A percentile compares a stretch with the other conserved stretches of the same genome.
These are phyloP conservation scores for Felis chaus DNA, from an alignment of 2,113 vertebrate species.

Conservation along the genomic window DNA sequence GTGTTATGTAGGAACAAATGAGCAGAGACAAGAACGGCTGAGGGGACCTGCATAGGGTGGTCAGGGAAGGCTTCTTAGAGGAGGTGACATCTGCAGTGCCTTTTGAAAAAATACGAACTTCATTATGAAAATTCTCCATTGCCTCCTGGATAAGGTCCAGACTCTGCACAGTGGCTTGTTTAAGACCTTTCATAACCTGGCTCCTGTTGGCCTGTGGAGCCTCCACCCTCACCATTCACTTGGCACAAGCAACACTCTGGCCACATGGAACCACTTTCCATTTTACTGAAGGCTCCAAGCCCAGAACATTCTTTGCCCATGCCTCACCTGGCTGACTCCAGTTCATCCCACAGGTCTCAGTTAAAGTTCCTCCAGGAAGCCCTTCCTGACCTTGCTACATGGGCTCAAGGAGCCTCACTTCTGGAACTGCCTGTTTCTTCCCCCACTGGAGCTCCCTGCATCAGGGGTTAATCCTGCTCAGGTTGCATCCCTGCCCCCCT, in stretches of 20 bases:
- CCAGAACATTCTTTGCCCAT: background rate
- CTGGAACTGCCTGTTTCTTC: background rate
- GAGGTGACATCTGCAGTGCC: background rate
- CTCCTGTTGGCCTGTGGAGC: background rate
- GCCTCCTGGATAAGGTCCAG: background rate
- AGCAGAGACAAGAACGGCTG: background rate
- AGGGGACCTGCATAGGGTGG: background rate
- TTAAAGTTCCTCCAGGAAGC: background rate
- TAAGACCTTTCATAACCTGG: background rate
- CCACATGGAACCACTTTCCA: background rate
- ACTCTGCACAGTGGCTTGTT: background rate
- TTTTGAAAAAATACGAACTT: background rate
- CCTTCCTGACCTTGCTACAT: background rate
- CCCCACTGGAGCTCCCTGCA: background rate
- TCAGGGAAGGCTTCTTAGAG: background rate
- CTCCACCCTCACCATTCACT: background rate
- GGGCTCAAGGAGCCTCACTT: background rate
- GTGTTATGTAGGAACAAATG: background rate
- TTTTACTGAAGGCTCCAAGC: background rate
- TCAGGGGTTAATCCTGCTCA: background rate
- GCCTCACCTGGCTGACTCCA: background rate
- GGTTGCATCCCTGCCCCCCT: background rate
- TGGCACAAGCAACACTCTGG: background rate
- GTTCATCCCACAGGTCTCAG: background rate
- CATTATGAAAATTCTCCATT: background rate